Conservation (phyloP, 2,888 invertebrate species). For the Cetonia aurata region DNA sequence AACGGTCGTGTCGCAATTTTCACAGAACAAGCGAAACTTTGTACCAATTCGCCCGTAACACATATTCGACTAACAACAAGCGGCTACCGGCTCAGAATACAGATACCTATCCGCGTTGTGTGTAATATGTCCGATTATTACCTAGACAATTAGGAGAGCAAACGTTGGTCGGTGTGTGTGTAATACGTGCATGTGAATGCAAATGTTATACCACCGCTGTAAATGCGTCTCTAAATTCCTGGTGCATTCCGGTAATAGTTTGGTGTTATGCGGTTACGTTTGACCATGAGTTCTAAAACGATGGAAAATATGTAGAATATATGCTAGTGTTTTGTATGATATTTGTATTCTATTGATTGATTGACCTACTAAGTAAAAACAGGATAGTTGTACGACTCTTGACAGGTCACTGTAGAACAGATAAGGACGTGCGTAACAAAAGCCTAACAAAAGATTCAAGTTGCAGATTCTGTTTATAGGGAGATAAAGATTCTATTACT, state of each 20-base stretch:
- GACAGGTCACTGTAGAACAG: too few relatives aligned
- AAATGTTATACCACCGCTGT: conserved; percentile 8
- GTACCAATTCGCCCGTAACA: conserved; percentile 8
- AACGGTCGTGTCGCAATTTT: too few relatives aligned
- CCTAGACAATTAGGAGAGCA: conserved; percentile 31
- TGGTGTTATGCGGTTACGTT: conserved; percentile 20
- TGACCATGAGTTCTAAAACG: conserved; percentile 16
- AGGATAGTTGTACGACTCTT: too few relatives aligned
- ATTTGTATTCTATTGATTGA: not conserved
- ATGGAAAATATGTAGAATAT: conserved; percentile 19
- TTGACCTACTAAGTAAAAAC: too few relatives aligned
- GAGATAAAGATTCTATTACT: too few relatives aligned
- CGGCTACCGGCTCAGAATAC: conserved; percentile 23
- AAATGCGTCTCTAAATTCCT: conserved; percentile 11
- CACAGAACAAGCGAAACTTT: too few relatives aligned
- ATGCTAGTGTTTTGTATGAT: conserved; percentile 2
- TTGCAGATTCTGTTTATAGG: too few relatives aligned
- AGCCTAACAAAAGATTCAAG: too few relatives aligned
- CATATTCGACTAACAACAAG: conserved; percentile 20
- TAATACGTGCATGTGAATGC: conserved; percentile 31
- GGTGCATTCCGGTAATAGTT: conserved; percentile 28
- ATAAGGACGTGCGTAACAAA: too few relatives aligned
- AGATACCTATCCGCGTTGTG: conserved; percentile 12
- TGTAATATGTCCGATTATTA: conserved; percentile 32
- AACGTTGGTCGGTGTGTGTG: conserved; percentile 12